Percentiles rank a stretch among this genome's conserved stretches.
Evolutionary conservation across 2,797 vertebrate species (phyloP).

Genomic region (Rhynchonycteris naso): DNA sequence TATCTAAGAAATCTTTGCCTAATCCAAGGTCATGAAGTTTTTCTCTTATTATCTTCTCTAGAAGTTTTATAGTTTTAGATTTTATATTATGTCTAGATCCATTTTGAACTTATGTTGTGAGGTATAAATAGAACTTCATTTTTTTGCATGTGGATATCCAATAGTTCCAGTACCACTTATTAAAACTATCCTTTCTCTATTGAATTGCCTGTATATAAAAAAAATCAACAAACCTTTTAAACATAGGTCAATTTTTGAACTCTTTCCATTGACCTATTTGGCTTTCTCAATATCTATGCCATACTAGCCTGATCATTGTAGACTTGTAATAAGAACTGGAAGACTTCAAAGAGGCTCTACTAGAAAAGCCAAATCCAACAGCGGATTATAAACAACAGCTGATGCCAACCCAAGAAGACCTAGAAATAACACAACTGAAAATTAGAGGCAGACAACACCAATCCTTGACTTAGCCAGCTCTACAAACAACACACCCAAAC

Average conservation of each 20-base stretch:
- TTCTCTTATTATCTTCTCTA: background rate
- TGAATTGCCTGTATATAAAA: background rate
- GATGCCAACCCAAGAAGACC: too few species aligned
- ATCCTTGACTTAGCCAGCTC: too few species aligned
- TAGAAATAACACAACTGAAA: too few species aligned
- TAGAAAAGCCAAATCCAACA: too few species aligned
- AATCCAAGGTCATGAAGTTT: background rate
- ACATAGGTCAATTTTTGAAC: background rate
- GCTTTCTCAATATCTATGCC: background rate
- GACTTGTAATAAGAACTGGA: background rate
- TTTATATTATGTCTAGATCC: background rate
- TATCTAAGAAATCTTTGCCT: background rate
- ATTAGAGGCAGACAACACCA: too few species aligned
- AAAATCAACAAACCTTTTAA: background rate
- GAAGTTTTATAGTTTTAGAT: background rate
- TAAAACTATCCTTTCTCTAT: background rate
- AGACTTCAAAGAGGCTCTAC: too few species aligned
- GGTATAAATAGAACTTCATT: background rate
- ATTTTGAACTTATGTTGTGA: background rate
- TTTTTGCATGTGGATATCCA: background rate
- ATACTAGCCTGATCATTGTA: background rate
- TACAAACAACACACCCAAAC: too few species aligned
- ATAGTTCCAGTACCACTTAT: background rate
- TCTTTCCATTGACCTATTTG: background rate
- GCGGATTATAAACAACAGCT: too few species aligned